Evolutionary conservation across 1,140 invertebrate genomes (phyloP).

Genomic region (Helicoverpa zea): DNA sequence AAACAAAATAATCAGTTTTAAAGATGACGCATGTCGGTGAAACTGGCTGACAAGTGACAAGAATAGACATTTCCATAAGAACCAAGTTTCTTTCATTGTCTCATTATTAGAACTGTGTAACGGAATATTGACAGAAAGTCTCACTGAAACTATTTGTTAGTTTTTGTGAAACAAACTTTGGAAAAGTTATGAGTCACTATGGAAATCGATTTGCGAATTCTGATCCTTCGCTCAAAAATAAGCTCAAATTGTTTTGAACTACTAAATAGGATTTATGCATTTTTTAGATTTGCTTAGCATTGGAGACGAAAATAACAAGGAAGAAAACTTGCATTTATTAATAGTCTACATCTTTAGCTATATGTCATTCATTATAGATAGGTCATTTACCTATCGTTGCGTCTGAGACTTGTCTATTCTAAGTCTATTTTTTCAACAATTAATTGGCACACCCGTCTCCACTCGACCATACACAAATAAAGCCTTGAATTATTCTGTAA

Average conservation of each 20-base stretch:
- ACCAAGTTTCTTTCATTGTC: conserved; percentile 17
- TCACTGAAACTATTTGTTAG: background rate
- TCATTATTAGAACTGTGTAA: background rate
- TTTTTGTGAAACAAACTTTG: background rate
- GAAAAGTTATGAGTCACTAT: background rate
- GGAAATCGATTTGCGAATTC: too few relatives aligned
- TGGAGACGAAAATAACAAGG: too few relatives aligned
- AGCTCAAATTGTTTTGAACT: too few relatives aligned
- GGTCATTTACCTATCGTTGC: background rate
- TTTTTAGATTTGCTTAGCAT: too few relatives aligned
- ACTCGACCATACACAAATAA: conserved; percentile 14
- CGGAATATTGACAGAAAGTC: background rate
- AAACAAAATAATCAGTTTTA: background rate
- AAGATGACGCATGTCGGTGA: conserved; percentile 14
- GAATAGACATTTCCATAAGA: conserved; percentile 41
- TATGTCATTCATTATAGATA: background rate
- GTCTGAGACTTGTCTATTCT: background rate
- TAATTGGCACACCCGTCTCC: background rate
- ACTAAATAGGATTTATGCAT: too few relatives aligned
- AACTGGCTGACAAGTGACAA: conserved; percentile 16
- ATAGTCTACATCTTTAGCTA: too few relatives aligned
- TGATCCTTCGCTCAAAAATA: too few relatives aligned
- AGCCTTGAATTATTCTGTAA: conserved; percentile 54
- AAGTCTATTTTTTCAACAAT: too few relatives aligned
- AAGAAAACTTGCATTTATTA: too few relatives aligned